These are phyloP conservation scores for Centropus unirufus DNA, from an alignment of 2,113 vertebrate species.

Conservation along the genomic window DNA sequence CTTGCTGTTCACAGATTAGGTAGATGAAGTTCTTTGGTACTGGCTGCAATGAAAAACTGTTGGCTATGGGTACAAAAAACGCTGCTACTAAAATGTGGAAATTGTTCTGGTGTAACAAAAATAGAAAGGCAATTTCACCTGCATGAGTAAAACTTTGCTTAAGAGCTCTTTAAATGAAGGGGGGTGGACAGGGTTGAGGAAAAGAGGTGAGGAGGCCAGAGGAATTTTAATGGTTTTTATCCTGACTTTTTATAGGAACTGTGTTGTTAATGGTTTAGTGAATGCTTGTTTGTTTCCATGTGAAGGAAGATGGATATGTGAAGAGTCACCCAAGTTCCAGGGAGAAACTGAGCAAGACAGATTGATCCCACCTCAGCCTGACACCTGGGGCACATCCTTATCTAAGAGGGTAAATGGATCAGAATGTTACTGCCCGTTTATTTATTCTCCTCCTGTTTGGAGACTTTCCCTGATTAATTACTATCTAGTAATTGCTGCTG, in stretches of 20 bases:
- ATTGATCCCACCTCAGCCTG: conserved; percentile 75
- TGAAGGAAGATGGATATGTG: conserved; percentile 69
- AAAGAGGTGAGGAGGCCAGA: neutral
- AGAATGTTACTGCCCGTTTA: conserved; percentile 77
- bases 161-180: neutral
- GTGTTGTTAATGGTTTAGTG: conserved; percentile 36
- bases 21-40: neutral
- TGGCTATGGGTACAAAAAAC: neutral
- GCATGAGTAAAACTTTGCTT: neutral
- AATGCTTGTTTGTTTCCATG: conserved; percentile 57
- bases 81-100: neutral
- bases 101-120: neutral
- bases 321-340: conserved; percentile 67
- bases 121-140: neutral
- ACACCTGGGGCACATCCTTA: conserved; percentile 78
- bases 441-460: conserved; percentile 85
- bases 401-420: conserved; percentile 72
- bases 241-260: neutral
- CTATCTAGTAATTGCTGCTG: conserved; percentile 80
- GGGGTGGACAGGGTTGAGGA: neutral
- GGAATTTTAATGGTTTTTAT: neutral
- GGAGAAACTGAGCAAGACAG: conserved; percentile 73
- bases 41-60: neutral
- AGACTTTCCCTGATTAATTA: conserved; percentile 89
- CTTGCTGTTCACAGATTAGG: neutral